Percentiles rank a stretch among this genome's conserved stretches.
Conservation (phyloP, 2,888 invertebrate genomes). For the Cybosia mesomella region DNA sequence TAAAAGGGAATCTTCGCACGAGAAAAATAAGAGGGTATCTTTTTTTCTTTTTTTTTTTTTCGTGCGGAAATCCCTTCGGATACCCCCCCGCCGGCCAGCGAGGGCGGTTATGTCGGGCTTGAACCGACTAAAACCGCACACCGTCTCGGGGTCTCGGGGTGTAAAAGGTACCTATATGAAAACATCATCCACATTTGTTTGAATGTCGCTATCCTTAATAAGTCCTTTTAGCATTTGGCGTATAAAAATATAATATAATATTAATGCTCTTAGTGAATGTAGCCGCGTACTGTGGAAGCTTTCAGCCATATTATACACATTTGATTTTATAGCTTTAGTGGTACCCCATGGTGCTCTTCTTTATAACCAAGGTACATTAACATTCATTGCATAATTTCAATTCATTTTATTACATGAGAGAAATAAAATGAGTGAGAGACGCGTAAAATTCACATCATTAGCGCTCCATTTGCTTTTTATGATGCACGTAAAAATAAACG, state of each 20-base stretch:
- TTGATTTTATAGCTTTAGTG: slow-evolving; percentile 19
- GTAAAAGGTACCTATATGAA: no score
- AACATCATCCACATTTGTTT: neutral
- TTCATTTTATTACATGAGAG: slow-evolving; percentile 24
- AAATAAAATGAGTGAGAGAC: slow-evolving; percentile 20
- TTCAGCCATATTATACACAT: slow-evolving; percentile 16
- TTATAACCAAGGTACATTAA: slow-evolving; percentile 12
- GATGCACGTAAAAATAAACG: slow-evolving; percentile 19
- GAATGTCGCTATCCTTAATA: no score
- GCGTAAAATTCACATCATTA: slow-evolving; percentile 21
- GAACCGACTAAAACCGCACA: no score
- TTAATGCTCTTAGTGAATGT: neutral
- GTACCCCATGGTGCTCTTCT: slow-evolving; percentile 7
- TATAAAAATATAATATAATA: slow-evolving; percentile 3
- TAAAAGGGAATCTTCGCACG: no score
- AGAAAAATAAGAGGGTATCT: no score
- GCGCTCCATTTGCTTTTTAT: slow-evolving; percentile 22
- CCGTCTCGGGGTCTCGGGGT: no score
- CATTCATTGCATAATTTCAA: slow-evolving; percentile 25
- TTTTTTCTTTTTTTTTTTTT: no score
- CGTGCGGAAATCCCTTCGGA: no score
- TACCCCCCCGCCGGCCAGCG: no score
- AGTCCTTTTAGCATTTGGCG: slow-evolving; percentile 1
- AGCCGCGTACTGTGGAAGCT: neutral
- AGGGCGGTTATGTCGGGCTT: no score